phyloP scores from a whole-genome alignment of 2,888 invertebrate species.

The Nudaria mundana region DNA sequence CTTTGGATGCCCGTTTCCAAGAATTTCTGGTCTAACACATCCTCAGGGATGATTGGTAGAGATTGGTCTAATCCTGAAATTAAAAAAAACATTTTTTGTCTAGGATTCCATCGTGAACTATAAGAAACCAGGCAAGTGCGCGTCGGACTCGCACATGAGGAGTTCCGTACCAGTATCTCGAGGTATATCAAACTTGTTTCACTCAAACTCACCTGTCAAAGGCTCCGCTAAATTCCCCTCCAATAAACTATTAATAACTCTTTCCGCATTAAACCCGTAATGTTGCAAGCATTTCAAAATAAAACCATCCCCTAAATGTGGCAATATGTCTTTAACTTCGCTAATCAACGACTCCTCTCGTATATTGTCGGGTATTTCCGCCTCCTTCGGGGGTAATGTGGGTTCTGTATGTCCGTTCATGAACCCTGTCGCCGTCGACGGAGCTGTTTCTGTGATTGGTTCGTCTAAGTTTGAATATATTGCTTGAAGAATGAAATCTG shows the following conservation, averaged over 20 bases:
- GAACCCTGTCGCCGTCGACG: slow-evolving; percentile 14
- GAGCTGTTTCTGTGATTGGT: slow-evolving; percentile 41
- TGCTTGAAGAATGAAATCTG: slow-evolving; percentile 77
- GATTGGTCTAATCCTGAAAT: slow-evolving; percentile 68
- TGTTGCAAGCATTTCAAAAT: slow-evolving; percentile 88
- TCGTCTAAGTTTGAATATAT: slow-evolving; percentile 73
- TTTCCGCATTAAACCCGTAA: slow-evolving; percentile 87
- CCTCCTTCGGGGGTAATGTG: slow-evolving; percentile 43
- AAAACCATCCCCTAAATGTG: slow-evolving; percentile 89
- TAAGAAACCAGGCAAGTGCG: too few species aligned
- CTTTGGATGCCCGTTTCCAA: slow-evolving; percentile 80
- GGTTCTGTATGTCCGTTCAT: slow-evolving; percentile 50
- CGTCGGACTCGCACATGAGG: too few species aligned
- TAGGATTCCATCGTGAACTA: neutral
- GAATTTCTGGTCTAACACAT: slow-evolving; percentile 76
- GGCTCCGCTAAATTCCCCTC: slow-evolving; percentile 82
- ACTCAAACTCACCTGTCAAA: slow-evolving; percentile 63
- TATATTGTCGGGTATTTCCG: slow-evolving; percentile 66
- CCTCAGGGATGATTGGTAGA: slow-evolving; percentile 84
- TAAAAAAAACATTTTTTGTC: neutral
- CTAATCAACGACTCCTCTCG: slow-evolving; percentile 77
- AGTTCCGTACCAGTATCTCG: too few species aligned
- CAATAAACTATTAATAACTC: slow-evolving; percentile 91
- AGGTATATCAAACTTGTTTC: too few species aligned
- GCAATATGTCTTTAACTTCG: slow-evolving; percentile 88